Percentiles rank a stretch among this genome's conserved stretches.
These are phyloP conservation scores for honey bee (Apis mellifera) DNA, from an alignment of 1,140 invertebrate species.

Conservation along the genomic window Amel_HAv3.1 CM009938.2:419001-419500, in stretches of 20 bases:
- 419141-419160: no score
- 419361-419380: background rate
- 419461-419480: conserved; percentile 3
- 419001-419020: background rate
- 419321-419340: conserved; percentile 1
- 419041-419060: no score
- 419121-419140: no score
- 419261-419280: background rate
- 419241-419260: background rate
- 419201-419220: background rate
- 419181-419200: no score
- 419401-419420: conserved; percentile 4
- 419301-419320: background rate
- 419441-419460: conserved; percentile 6
- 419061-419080: no score
- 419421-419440: conserved; percentile 15
- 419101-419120: no score
- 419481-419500: conserved; percentile 4
- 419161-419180: no score
- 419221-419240: no score
- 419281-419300: conserved; percentile 11
- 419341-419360: background rate
- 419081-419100: no score
- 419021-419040: no score
- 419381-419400: background rate